phyloP scores from a whole-genome alignment of 2,888 invertebrate genomes.

The Caenorhabditis sp. region DNA sequence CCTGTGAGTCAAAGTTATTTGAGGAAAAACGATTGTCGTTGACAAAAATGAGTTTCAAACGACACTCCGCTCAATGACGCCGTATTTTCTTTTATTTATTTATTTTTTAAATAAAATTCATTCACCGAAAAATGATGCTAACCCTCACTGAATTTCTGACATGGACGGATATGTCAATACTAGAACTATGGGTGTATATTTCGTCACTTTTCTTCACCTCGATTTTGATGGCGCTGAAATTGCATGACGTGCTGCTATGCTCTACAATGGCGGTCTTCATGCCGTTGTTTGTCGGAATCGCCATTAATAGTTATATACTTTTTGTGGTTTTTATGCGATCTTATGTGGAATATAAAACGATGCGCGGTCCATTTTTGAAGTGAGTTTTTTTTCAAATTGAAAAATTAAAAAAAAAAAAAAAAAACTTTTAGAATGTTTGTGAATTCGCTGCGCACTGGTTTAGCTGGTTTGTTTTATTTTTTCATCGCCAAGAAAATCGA shows the following conservation, averaged over 20 bases:
- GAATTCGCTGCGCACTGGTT: slow-evolving; percentile 46
- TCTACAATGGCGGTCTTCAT: slow-evolving; percentile 91
- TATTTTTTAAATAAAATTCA: background rate
- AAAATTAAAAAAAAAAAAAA: no score
- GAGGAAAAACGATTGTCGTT: background rate
- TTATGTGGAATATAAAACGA: slow-evolving; percentile 79
- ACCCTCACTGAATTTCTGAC: slow-evolving; percentile 86
- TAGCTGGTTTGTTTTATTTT: slow-evolving; percentile 46
- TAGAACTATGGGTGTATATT: slow-evolving; percentile 91
- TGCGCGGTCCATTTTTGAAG: slow-evolving; percentile 73
- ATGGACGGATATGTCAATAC: slow-evolving; percentile 92
- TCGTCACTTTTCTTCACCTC: slow-evolving; percentile 85
- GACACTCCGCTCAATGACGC: background rate
- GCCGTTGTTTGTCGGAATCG: slow-evolving; percentile 90
- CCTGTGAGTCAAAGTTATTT: no score
- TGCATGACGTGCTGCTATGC: slow-evolving; percentile 53
- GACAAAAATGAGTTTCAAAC: slow-evolving; percentile 7
- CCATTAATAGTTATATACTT: slow-evolving; percentile 90
- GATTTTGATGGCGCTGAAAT: slow-evolving; percentile 77
- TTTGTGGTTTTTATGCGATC: slow-evolving; percentile 92
- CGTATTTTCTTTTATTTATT: background rate
- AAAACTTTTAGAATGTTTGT: slow-evolving; percentile 44
- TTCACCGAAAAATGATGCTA: slow-evolving; percentile 73
- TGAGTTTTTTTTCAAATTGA: no score
- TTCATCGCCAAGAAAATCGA: slow-evolving; percentile 57